These are phyloP conservation scores for Sardina pilchardus DNA, from an alignment of 2,113 vertebrate genomes.

Conservation along the genomic window DNA sequence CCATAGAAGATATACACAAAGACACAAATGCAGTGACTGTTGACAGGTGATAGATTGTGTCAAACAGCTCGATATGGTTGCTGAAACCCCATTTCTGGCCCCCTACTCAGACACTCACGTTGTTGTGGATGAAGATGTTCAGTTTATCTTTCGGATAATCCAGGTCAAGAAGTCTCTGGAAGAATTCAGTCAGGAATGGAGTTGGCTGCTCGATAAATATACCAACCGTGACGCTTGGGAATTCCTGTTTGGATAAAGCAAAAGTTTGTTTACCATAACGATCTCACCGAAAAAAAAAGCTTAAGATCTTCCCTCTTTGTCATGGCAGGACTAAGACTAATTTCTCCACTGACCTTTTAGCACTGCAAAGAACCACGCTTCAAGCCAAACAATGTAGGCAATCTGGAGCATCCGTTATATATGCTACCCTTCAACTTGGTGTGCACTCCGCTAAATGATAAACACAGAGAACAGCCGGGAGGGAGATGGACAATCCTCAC, in stretches of 20 bases:
- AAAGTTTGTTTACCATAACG: background rate
- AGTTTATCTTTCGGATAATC: slow-evolving; percentile 90
- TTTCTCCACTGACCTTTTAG: background rate
- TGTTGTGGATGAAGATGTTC: slow-evolving; percentile 93
- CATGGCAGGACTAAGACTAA: background rate
- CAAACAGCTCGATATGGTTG: background rate
- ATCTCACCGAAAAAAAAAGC: background rate
- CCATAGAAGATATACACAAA: background rate
- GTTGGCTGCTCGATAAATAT: slow-evolving; percentile 96
- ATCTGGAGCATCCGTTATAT: background rate
- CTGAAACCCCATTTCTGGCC: background rate
- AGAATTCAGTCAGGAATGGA: slow-evolving; percentile 95
- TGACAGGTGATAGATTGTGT: background rate
- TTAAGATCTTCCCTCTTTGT: background rate
- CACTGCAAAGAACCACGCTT: background rate
- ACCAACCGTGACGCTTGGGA: slow-evolving; percentile 84
- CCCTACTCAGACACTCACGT: slow-evolving; percentile 74
- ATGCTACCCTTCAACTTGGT: slow-evolving; percentile 1
- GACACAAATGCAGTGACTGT: background rate
- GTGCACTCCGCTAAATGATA: background rate
- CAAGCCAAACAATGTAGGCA: slow-evolving; percentile 30
- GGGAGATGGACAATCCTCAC: background rate
- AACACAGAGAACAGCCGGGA: background rate
- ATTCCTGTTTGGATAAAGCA: slow-evolving; percentile 75
- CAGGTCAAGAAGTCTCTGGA: slow-evolving; percentile 81